Evolutionary conservation across 2,888 invertebrate species (phyloP).

Genomic region (Ophion obscuratus): DNA sequence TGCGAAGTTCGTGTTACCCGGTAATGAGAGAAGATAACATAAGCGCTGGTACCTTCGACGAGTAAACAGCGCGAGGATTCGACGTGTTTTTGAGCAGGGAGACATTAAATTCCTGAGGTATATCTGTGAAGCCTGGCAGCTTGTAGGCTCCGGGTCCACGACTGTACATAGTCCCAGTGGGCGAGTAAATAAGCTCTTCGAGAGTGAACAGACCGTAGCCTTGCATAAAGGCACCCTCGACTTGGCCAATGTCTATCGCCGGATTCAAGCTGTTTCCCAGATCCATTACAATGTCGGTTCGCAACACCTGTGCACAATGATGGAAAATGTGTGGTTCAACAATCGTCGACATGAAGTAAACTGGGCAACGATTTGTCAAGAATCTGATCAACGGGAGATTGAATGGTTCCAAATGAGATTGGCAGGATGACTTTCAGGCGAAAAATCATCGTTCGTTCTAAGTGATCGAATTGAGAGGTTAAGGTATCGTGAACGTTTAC

Average conservation of each 20-base stretch:
- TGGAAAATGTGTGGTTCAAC: neutral
- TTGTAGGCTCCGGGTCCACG: slow-evolving; percentile 97
- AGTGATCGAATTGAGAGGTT: neutral
- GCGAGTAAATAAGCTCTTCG: slow-evolving; percentile 95
- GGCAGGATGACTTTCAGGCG: no score
- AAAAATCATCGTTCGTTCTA: no score
- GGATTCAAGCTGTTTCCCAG: slow-evolving; percentile 97
- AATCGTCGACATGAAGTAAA: neutral
- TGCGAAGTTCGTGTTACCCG: neutral
- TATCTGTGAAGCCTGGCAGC: slow-evolving; percentile 96
- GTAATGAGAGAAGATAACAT: neutral
- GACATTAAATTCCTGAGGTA: slow-evolving; percentile 96
- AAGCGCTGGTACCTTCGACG: slow-evolving; percentile 91
- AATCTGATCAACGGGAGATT: no score
- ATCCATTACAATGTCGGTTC: slow-evolving; percentile 98
- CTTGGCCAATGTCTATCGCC: slow-evolving; percentile 98
- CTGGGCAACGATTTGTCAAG: no score
- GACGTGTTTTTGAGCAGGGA: slow-evolving; percentile 95
- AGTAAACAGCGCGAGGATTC: slow-evolving; percentile 96
- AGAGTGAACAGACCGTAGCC: slow-evolving; percentile 96
- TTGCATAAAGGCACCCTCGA: slow-evolving; percentile 97
- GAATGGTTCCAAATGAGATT: no score
- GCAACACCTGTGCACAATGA: slow-evolving; percentile 87
- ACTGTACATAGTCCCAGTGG: slow-evolving; percentile 92
- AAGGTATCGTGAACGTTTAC: no score